Base-by-base conservation (phyloP, 92 coral and sea anemone species). In the Zoanthus gigantus region DNA sequence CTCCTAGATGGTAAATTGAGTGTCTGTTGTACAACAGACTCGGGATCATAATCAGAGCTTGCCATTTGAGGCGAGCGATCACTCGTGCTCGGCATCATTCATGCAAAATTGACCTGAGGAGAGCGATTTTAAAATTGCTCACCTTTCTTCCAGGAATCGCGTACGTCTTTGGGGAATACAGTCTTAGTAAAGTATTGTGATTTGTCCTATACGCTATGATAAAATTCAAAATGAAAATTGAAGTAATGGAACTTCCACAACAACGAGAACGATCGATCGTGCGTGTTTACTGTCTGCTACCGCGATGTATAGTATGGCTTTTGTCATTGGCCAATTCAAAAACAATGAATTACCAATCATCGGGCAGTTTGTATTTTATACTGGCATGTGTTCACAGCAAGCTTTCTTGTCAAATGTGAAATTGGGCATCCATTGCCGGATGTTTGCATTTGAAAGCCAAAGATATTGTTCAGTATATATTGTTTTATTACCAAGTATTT, bases 111-210 rank as follows among this genome's bases (percentile, higher is more conserved):
- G 68, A n/a, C 68, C 28, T 60, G 67, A 60, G 23, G 67, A 11
- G 67, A 60, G 67, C 67, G 67, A 60, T 60, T 60, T 12, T 12
- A 23, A 23, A 23, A 23, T 12, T 60, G 67, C 67, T 60, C 67
- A 60, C 67, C 67, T 60, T 60, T 60, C 67, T 12, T 60, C 67
- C 67, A 60, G 67, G 67, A 60, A 60, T 60, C 67, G 67, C 67
- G 6, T 15, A 60, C 23, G 67, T 60, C 67, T 60, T 60, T 23
- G 23, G 23, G 23, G 23, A 23, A 23, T 23, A 23, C 23, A 23
- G 23, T 23, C 23, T 23, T 23, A 11, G 67, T n/a, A 60, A 60
- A 5, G 15, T 60, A 2, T 60, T 60, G 67, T 60, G 67, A 60
- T 60, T 60, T 12, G 67, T 60, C 67, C 67, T 60, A 5, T 12